These are phyloP conservation scores for Brachionus manjavacas DNA, from an alignment of 1,140 invertebrate genomes.

Conservation along the genomic window DNA sequence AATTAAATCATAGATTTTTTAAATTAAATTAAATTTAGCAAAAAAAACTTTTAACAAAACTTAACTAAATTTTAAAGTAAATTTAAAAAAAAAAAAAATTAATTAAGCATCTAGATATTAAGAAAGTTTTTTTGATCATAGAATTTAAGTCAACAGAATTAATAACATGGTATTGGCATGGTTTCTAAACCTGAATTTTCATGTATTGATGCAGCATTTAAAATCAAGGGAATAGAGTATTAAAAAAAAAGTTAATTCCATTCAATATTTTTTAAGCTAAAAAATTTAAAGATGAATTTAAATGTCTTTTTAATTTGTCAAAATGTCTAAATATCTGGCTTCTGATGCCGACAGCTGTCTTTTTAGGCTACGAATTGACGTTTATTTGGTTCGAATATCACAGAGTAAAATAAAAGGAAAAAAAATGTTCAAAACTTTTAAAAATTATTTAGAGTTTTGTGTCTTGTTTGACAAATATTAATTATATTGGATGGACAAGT, in stretches of 20 bases:
- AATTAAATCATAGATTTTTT: too few relatives aligned
- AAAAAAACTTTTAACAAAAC: too few relatives aligned
- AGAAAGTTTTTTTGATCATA: too few relatives aligned
- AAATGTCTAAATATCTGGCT: slow-evolving; percentile 37
- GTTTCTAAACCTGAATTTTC: too few relatives aligned
- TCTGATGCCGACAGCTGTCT: slow-evolving; percentile 1
- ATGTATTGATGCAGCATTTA: too few relatives aligned
- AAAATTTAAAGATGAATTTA: slow-evolving; percentile 36
- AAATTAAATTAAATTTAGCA: too few relatives aligned
- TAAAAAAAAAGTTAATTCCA: not conserved
- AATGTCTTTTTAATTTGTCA: not conserved
- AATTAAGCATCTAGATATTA: too few relatives aligned
- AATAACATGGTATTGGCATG: too few relatives aligned
- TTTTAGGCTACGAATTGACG: slow-evolving; percentile 29
- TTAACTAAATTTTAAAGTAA: too few relatives aligned
- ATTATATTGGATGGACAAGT: slow-evolving; percentile 39
- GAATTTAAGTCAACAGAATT: too few relatives aligned
- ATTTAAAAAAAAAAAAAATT: too few relatives aligned
- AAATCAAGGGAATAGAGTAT: not conserved
- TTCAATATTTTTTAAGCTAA: not conserved
- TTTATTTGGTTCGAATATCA: slow-evolving; percentile 36
- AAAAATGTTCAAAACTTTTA: not conserved
- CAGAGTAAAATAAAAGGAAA: not conserved
- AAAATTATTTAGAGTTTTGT: slow-evolving; percentile 23
- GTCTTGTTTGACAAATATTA: slow-evolving; percentile 8